These are phyloP conservation scores for Elmis aenea DNA, from an alignment of 2,888 invertebrate genomes.

Conservation along the genomic window DNA sequence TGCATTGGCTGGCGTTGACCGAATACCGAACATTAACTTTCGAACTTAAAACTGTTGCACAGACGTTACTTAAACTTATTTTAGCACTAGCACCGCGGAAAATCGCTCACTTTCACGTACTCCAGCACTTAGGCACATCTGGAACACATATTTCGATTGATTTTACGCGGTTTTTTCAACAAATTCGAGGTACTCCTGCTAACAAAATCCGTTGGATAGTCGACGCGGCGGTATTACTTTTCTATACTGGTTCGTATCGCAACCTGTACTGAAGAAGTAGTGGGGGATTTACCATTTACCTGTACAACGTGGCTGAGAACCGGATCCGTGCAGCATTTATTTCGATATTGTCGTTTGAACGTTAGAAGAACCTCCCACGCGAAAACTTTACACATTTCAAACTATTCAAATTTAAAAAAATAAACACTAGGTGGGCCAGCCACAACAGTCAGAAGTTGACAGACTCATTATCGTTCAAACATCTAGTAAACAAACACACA, in stretches of 20 bases:
- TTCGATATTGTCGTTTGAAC: too few relatives aligned
- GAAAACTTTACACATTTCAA: too few relatives aligned
- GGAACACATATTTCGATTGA: conserved; percentile 10
- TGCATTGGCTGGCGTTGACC: conserved; percentile 15
- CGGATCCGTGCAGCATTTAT: conserved; percentile 19
- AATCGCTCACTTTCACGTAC: conserved; percentile 15
- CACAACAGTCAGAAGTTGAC: too few relatives aligned
- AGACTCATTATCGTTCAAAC: too few relatives aligned
- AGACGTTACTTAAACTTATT: conserved; percentile 7
- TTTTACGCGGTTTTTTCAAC: conserved; percentile 18
- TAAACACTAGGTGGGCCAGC: too few relatives aligned
- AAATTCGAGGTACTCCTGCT: conserved; percentile 25
- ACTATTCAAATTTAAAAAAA: too few relatives aligned
- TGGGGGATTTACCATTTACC: conserved; percentile 24
- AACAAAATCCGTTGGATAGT: conserved; percentile 27
- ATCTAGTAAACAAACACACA: too few relatives aligned
- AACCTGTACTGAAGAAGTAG: conserved; percentile 20
- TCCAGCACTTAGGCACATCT: conserved; percentile 8
- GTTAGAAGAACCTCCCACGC: too few relatives aligned
- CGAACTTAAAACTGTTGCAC: conserved; percentile 14
- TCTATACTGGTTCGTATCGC: conserved; percentile 26
- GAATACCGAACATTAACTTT: conserved; percentile 13
- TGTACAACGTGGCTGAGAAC: conserved; percentile 24
- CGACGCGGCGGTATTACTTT: conserved; percentile 28
- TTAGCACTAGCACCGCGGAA: conserved; percentile 10